A percentile compares a stretch with the other conserved stretches of the same genome.
These are phyloP conservation scores for Brachystomella parvula DNA, from an alignment of 1,140 invertebrate genomes.

Conservation along the genomic window DNA sequence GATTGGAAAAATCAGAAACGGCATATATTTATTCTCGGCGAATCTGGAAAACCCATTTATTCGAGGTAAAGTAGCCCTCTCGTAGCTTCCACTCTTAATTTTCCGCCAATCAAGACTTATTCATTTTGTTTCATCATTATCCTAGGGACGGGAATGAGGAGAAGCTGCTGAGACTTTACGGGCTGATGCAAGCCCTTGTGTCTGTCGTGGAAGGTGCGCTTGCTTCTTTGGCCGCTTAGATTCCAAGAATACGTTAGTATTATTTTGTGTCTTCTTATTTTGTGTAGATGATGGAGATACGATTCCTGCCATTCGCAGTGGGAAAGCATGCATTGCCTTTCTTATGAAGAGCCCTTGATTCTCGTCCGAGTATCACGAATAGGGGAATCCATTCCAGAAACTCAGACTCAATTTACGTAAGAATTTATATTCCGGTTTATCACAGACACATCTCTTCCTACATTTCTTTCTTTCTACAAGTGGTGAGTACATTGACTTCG, in stretches of 20 bases:
- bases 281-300: conserved; percentile 58
- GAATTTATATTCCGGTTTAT: conserved; percentile 38
- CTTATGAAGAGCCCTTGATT: conserved; percentile 82
- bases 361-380: conserved; percentile 78
- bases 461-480: conserved; percentile 47
- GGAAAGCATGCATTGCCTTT: conserved; percentile 82
- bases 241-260: no score
- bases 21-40: conserved; percentile 89
- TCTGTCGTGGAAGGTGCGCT: conserved; percentile 87
- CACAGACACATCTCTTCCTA: neutral
- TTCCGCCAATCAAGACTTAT: neutral
- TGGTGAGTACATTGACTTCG: conserved; percentile 72
- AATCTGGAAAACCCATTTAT: conserved; percentile 93
- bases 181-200: conserved; percentile 88
- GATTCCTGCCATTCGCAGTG: conserved; percentile 74
- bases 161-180: conserved; percentile 85
- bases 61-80: conserved; percentile 56
- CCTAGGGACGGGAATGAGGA: conserved; percentile 82
- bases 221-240: no score
- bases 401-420: conserved; percentile 78
- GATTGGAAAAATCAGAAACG: conserved; percentile 74
- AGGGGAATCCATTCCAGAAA: conserved; percentile 71
- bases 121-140: neutral
- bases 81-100: neutral
- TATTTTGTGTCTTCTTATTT: no score